Evolutionary conservation across 2,797 vertebrate species (phyloP), one percentile per base, ranked within the genome.

Genomic region (Falco peregrinus): DNA sequence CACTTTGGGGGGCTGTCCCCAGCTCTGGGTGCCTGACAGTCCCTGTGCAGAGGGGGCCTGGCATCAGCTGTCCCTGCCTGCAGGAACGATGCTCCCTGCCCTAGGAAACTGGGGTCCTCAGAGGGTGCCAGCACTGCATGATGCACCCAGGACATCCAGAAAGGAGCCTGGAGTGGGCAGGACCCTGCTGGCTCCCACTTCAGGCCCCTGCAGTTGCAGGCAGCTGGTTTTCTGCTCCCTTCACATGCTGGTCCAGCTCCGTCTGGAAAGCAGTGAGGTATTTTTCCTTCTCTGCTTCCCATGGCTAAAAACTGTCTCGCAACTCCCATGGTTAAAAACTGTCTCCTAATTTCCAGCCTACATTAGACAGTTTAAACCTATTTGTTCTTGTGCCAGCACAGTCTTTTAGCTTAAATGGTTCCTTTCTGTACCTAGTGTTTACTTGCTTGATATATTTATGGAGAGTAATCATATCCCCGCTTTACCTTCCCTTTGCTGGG

Each of bases 381-480:
- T 96, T 95, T 96, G 93, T 81, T 88, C 87, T 67, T 43, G 43
- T 63, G 94, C 94, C 93, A 95, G 76, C 53, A 33, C 53, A 86
- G 91, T 84, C 89, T 95, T 96, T 96, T 84, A 81, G 35, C 76
- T 94, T 95, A 94, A 96, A 95, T 31, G 76, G 57, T 68, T 96
- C 89, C 64, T 97, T 95, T 96, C 89, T 47, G 29, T 95, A 93
- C 91, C 91, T 90, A 69, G 76, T 95, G 73, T 91, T 96, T 95
- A 88, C 85, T 88, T 63, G 68, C 94, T 81, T 65, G 79, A 91
- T 95, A 56, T 88, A 95, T 96, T 96, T 95, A 96, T 37, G 61
- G 74, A 61, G 16, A 65, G 84, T 57, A 95, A 93, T 94, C 84
- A 88, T 54, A 94, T 54, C 76, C 65, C 65, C n/a, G 65, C 82